A percentile compares a stretch with the other conserved stretches of the same genome.
These are phyloP conservation scores for Yponomeuta malinellus DNA, from an alignment of 2,888 invertebrate species.

Conservation along the genomic window DNA sequence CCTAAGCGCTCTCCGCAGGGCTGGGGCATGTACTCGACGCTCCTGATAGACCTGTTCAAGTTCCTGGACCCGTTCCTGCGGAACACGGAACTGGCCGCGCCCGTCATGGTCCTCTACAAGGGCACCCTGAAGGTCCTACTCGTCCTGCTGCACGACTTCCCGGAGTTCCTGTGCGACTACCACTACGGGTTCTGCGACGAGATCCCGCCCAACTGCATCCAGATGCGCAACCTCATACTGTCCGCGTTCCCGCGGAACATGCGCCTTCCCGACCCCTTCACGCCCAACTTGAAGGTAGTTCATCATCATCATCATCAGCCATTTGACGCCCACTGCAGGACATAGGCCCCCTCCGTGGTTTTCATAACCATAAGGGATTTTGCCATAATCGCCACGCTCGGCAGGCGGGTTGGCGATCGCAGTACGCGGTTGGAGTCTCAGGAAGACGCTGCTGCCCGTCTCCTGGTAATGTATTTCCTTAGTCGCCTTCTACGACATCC, in stretches of 20 bases:
- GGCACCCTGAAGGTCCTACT: conserved; percentile 91
- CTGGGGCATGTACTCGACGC: conserved; percentile 98
- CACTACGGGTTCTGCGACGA: conserved; percentile 99
- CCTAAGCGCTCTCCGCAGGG: conserved; percentile 67
- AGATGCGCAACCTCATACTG: conserved; percentile 97
- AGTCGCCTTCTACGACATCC: too few species aligned
- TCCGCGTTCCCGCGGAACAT: conserved; percentile 99
- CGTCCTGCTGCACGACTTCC: conserved; percentile 98
- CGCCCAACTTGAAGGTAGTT: conserved; percentile 89
- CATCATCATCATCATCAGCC: too few species aligned
- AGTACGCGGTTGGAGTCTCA: too few species aligned
- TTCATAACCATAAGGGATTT: too few species aligned
- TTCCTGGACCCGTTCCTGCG: conserved; percentile 97
- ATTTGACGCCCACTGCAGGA: too few species aligned
- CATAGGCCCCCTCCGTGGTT: too few species aligned
- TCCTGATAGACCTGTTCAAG: conserved; percentile 96
- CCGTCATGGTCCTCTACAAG: conserved; percentile 95
- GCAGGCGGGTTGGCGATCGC: too few species aligned
- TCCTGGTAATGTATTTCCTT: too few species aligned
- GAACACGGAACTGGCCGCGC: conserved; percentile 96
- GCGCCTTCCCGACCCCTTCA: conserved; percentile 99
- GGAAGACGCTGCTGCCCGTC: too few species aligned
- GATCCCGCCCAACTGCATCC: conserved; percentile 99
- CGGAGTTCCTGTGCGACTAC: conserved; percentile 99
- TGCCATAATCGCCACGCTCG: too few species aligned